Base-by-base conservation (phyloP, 2,113 vertebrate genomes). In the Melanerpes aurifrons region DNA sequence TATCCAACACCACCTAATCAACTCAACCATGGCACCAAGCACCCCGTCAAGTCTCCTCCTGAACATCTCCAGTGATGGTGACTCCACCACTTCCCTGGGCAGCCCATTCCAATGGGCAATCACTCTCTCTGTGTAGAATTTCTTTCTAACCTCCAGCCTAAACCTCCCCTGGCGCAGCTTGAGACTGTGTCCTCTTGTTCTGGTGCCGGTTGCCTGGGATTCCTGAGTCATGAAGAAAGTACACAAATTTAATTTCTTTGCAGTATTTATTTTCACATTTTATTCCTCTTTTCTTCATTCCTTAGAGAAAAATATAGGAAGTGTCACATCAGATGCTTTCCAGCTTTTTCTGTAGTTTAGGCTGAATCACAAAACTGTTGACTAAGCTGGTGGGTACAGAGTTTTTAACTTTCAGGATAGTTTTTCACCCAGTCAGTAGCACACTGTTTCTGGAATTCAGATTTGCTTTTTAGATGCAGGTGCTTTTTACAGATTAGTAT, bases 351-450 rank as follows among this genome's bases (percentile, higher is more conserved):
- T 82, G 53, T 87, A 66, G 88, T 61, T 54, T 78, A 87, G 91
- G 64, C 67, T 92, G 94, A 89, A 32, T 93, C 89, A 92, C 72
- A 86, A 53, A 82, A 68, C 57, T 77, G 73, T 89, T 87, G 74
- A 85, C 82, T 95, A 91, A 93, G 64, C 20, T 69, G 53, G 19
- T 71, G 32, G 64, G 62, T 89, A 68, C 47, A 68, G 68, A 87
- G 79, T 74, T 81, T 40, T 7, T 70, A 47, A 84, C 88, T 95
- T 90, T 86, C 43, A 74, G 69, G 22, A 37, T 29, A 78, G 82
- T 61, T 19, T 35, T 3, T 5, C 2, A 4, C 3, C 8, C 9
- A 3, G 13, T 62, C 12, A 29, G 28, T 20, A 77, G 53, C 28
- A 19, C 17, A 21, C 67, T 50, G 17, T 71, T 74, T 84, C 59